Evolutionary conservation across 2,888 invertebrate genomes (phyloP).

Genomic region (Anarsia innoxiella): DNA sequence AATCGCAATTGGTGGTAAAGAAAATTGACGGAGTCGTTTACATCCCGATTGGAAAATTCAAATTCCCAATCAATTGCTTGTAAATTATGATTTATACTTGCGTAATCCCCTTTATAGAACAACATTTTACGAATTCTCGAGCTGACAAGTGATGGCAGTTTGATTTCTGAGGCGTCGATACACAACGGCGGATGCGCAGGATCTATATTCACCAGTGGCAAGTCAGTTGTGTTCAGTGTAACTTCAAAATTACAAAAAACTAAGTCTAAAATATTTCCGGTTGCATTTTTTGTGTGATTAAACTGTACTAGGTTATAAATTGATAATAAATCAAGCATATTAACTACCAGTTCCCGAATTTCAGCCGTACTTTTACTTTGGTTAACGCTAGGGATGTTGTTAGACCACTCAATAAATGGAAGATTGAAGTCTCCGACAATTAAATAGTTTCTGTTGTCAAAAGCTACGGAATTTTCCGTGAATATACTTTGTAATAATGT

Average conservation of each 20-base stretch:
- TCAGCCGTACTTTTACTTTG: neutral
- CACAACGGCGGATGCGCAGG: neutral
- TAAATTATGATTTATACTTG: constrained; percentile 6
- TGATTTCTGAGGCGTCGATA: neutral
- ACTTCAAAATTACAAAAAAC: neutral
- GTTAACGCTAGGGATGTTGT: neutral
- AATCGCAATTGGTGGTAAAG: constrained; percentile 3
- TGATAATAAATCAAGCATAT: neutral
- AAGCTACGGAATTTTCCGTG: too few relatives aligned
- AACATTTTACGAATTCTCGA: too few relatives aligned
- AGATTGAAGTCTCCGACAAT: neutral
- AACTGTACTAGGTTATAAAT: neutral
- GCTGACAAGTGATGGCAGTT: too few relatives aligned
- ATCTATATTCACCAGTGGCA: neutral
- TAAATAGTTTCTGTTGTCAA: neutral
- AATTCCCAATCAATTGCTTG: constrained; percentile 3
- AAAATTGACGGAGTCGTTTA: neutral
- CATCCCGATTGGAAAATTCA: neutral
- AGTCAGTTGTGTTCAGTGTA: neutral
- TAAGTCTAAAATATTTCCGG: neutral
- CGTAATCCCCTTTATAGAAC: constrained; percentile 7
- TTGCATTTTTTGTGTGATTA: neutral
- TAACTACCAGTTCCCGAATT: neutral
- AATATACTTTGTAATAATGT: too few relatives aligned
- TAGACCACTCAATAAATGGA: neutral